A percentile compares a stretch with the other conserved stretches of the same genome.
Conservation (phyloP, 2,797 vertebrate species). For the Ctenopoma multispine region DNA sequence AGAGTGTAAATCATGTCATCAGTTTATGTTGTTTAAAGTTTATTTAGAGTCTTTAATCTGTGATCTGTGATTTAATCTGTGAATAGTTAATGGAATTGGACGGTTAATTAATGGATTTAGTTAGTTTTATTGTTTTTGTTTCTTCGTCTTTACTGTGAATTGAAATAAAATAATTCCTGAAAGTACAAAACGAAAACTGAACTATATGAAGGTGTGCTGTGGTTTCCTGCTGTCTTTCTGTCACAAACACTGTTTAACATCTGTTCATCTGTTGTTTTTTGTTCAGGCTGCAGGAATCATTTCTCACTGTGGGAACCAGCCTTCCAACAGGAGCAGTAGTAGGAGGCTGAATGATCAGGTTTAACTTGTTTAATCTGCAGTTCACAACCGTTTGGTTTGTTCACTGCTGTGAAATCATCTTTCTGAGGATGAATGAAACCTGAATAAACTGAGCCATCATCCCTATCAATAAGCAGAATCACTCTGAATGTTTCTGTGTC, state of each 20-base stretch:
- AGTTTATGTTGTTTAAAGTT: too few relatives aligned
- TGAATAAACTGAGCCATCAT: accelerated
- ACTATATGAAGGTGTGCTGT: too few relatives aligned
- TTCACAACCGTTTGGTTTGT: background rate
- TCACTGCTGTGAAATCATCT: conserved; percentile 14
- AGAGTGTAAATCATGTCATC: too few relatives aligned
- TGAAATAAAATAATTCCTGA: too few relatives aligned
- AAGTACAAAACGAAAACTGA: too few relatives aligned
- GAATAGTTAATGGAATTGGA: too few relatives aligned
- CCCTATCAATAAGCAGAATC: background rate
- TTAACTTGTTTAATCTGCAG: conserved; percentile 4
- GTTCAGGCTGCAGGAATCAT: conserved; percentile 10
- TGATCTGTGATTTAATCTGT: too few relatives aligned
- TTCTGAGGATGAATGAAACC: background rate
- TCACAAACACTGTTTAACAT: background rate
- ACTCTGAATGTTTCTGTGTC: background rate
- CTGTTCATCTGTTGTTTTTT: conserved; percentile 10
- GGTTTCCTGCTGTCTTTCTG: too few relatives aligned
- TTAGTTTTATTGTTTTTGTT: too few relatives aligned
- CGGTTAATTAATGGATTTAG: too few relatives aligned
- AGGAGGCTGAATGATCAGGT: background rate
- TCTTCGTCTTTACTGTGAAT: too few relatives aligned
- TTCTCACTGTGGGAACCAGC: conserved; percentile 2
- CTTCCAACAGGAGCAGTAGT: conserved; percentile 7
- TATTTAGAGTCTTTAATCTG: too few relatives aligned